phyloP scores from a whole-genome alignment of 2,113 vertebrate genomes.

The Scortum barcoo region DNA sequence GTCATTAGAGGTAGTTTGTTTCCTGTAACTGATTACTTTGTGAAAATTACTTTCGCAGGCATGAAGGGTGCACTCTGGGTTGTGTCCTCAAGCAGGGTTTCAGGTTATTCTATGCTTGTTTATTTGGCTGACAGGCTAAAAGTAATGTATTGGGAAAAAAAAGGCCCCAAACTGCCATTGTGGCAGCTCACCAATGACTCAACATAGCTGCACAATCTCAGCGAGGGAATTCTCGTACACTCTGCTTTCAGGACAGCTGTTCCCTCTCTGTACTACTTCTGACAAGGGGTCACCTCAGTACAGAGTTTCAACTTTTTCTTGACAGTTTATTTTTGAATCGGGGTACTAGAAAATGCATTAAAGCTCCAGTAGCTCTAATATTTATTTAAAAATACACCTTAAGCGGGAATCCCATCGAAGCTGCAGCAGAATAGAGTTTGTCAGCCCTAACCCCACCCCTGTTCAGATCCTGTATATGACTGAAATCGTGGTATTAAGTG shows the following conservation, averaged over 20 bases:
- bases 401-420: background rate
- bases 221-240: constrained; percentile 45
- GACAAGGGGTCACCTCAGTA: constrained; percentile 56
- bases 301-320: constrained; percentile 44
- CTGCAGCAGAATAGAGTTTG: constrained; percentile 1
- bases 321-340: constrained; percentile 26
- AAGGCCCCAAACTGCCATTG: constrained; percentile 37
- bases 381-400: constrained; percentile 28
- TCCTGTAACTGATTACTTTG: constrained; percentile 13
- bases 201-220: constrained; percentile 54
- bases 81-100: constrained; percentile 26
- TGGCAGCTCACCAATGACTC: constrained; percentile 61
- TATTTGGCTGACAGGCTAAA: constrained; percentile 46
- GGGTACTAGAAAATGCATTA: constrained; percentile 22
- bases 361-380: constrained; percentile 9
- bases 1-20: constrained; percentile 10
- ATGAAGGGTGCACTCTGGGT: background rate
- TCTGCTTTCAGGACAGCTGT: constrained; percentile 60
- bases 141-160: constrained; percentile 54
- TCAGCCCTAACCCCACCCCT: background rate
- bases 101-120: constrained; percentile 40
- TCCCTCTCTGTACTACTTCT: constrained; percentile 38
- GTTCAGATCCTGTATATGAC: background rate
- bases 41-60: constrained; percentile 8
- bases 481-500: background rate